These are phyloP conservation scores for Busseola fusca DNA, from an alignment of 2,888 invertebrate species.

Conservation along the genomic window DNA sequence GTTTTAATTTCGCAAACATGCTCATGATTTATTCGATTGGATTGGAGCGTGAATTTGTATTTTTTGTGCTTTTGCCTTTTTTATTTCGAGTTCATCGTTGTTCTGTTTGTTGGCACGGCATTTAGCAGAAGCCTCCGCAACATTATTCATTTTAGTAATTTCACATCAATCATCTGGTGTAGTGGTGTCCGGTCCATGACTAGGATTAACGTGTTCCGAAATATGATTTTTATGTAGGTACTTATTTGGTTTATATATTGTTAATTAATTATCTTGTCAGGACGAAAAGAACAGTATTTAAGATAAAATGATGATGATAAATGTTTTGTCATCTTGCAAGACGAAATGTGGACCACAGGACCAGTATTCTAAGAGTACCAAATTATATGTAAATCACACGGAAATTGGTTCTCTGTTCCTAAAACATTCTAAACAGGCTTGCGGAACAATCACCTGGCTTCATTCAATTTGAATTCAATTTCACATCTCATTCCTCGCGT, in stretches of 20 bases:
- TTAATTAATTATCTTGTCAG: not conserved
- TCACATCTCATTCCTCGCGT: constrained; percentile 26
- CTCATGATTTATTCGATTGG: constrained; percentile 46
- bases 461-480: constrained; percentile 46
- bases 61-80: constrained; percentile 36
- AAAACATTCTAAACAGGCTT: constrained; percentile 5
- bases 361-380: not conserved
- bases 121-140: constrained; percentile 24
- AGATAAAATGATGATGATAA: not conserved
- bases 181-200: constrained; percentile 11
- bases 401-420: constrained; percentile 10
- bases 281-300: not conserved
- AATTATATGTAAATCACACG: constrained; percentile 3
- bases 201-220: constrained; percentile 6
- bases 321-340: not conserved
- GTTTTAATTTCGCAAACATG: constrained; percentile 52
- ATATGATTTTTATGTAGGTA: not conserved
- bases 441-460: constrained; percentile 29
- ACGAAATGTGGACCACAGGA: not conserved
- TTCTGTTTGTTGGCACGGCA: constrained; percentile 7
- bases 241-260: not conserved
- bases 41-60: constrained; percentile 34
- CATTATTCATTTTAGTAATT: constrained; percentile 15
- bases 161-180: constrained; percentile 25
- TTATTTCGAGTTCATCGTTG: constrained; percentile 14